A percentile compares a stretch with the other conserved stretches of the same genome.
Evolutionary conservation across 1,140 invertebrate genomes (phyloP).

Genomic region (Oedothorax gibbosus): DNA sequence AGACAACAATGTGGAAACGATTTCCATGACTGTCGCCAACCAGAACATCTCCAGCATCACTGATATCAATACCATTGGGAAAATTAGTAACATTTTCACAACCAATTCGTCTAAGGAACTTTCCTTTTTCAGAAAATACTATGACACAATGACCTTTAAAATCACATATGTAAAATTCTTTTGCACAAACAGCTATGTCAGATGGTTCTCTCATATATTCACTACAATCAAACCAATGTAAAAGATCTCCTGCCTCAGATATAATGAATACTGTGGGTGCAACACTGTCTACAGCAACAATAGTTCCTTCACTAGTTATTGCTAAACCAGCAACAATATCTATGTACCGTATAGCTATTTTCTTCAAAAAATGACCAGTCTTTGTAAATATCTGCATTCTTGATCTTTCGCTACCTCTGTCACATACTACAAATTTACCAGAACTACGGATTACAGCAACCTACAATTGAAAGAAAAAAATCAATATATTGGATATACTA

Average conservation of each 20-base stretch:
- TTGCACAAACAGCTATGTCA: conserved; percentile 93
- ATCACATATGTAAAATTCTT: conserved; percentile 97
- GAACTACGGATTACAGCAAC: conserved; percentile 89
- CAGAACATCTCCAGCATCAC: conserved; percentile 93
- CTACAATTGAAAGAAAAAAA: conserved; percentile 39
- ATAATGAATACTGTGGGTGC: conserved; percentile 97
- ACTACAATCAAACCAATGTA: conserved; percentile 96
- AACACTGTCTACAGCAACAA: conserved; percentile 97
- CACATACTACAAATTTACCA: conserved; percentile 94
- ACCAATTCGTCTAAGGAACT: conserved; percentile 91
- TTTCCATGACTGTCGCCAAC: conserved; percentile 98
- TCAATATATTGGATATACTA: background rate
- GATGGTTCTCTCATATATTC: conserved; percentile 97
- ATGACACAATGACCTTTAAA: conserved; percentile 98
- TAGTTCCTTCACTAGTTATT: conserved; percentile 88
- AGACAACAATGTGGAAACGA: conserved; percentile 95
- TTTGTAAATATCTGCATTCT: conserved; percentile 91
- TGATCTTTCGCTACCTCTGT: conserved; percentile 94
- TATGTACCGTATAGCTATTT: conserved; percentile 92
- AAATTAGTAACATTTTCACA: conserved; percentile 96
- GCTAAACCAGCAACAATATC: conserved; percentile 97
- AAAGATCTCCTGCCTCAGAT: conserved; percentile 86
- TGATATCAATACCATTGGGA: conserved; percentile 97
- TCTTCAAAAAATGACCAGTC: conserved; percentile 80
- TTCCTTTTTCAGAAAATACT: conserved; percentile 92